Percentiles rank a stretch among this genome's conserved stretches.
Evolutionary conservation across 1,140 invertebrate genomes (phyloP).

Genomic region (Drosophila guanche): DNA sequence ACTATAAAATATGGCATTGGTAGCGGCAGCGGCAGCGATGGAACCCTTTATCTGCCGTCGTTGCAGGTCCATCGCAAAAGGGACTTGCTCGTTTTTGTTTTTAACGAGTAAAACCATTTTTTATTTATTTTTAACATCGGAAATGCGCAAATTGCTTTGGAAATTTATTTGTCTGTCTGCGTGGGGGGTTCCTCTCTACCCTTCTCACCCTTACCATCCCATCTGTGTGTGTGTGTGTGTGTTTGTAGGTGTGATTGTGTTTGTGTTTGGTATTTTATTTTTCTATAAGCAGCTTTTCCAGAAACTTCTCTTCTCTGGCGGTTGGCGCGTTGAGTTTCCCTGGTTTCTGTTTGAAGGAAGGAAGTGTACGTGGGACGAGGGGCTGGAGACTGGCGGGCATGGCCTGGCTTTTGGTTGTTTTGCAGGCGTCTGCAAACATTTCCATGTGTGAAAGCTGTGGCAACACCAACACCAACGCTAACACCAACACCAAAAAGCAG

Average conservation of each 20-base stretch:
- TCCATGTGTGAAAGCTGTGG: slow-evolving; percentile 70
- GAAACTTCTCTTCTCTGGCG: slow-evolving; percentile 46
- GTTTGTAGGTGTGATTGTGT: slow-evolving; percentile 24
- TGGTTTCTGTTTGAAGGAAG: slow-evolving; percentile 29
- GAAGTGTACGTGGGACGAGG: no score
- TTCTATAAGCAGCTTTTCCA: slow-evolving; percentile 77
- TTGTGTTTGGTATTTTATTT: slow-evolving; percentile 65
- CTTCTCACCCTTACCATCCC: no score
- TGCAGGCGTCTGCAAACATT: slow-evolving; percentile 80
- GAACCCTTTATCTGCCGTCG: slow-evolving; percentile 37
- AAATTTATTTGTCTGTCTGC: slow-evolving; percentile 60
- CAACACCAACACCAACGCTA: slow-evolving; percentile 41
- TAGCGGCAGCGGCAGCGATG: slow-evolving; percentile 7
- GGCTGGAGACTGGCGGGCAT: no score
- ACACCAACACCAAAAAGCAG: slow-evolving; percentile 5
- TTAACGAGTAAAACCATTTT: slow-evolving; percentile 72
- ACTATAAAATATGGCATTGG: slow-evolving; percentile 64
- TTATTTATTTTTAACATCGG: slow-evolving; percentile 77
- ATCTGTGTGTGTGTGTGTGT: slow-evolving; percentile 5
- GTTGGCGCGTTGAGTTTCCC: slow-evolving; percentile 51
- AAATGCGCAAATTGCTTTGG: slow-evolving; percentile 80
- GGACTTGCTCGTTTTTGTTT: slow-evolving; percentile 67
- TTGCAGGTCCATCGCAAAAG: slow-evolving; percentile 24
- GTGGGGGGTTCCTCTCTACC: neutral
- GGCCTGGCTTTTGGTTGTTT: slow-evolving; percentile 55